Conservation (phyloP, 1,140 invertebrate species). For the Brachionus angularis region DNA sequence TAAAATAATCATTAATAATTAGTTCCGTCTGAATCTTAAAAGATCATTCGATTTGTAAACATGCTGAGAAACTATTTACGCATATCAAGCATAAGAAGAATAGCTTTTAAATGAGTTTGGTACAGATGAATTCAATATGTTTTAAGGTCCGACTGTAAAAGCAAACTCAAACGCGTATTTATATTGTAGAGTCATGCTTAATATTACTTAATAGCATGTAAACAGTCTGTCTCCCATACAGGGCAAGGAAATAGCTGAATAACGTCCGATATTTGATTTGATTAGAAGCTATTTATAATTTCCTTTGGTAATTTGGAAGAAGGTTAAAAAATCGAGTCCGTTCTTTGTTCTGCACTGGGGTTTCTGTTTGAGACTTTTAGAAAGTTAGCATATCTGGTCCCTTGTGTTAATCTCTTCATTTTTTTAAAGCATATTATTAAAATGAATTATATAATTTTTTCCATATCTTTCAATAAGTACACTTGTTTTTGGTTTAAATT, state of each 20-base stretch:
- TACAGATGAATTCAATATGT: slow-evolving; percentile 69
- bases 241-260: slow-evolving; percentile 65
- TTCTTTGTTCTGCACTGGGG: background rate
- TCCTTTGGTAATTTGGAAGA: background rate
- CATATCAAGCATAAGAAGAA: slow-evolving; percentile 72
- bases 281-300: slow-evolving; percentile 47
- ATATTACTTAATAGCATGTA: slow-evolving; percentile 72
- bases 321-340: background rate
- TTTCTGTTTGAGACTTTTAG: background rate
- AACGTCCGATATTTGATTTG: slow-evolving; percentile 51
- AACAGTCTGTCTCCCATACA: slow-evolving; percentile 68
- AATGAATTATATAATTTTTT: slow-evolving; percentile 73
- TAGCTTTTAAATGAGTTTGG: slow-evolving; percentile 72
- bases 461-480: slow-evolving; percentile 49
- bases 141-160: slow-evolving; percentile 68
- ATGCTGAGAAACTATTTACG: too few relatives aligned
- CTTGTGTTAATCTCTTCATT: slow-evolving; percentile 76
- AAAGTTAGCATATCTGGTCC: slow-evolving; percentile 74
- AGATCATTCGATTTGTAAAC: too few relatives aligned
- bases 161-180: slow-evolving; percentile 72
- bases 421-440: slow-evolving; percentile 69
- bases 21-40: too few relatives aligned
- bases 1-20: too few relatives aligned
- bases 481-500: slow-evolving; percentile 59
- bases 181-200: slow-evolving; percentile 73